phyloP scores from a whole-genome alignment of 2,888 invertebrate genomes.

The Agrochola circellaris region DNA sequence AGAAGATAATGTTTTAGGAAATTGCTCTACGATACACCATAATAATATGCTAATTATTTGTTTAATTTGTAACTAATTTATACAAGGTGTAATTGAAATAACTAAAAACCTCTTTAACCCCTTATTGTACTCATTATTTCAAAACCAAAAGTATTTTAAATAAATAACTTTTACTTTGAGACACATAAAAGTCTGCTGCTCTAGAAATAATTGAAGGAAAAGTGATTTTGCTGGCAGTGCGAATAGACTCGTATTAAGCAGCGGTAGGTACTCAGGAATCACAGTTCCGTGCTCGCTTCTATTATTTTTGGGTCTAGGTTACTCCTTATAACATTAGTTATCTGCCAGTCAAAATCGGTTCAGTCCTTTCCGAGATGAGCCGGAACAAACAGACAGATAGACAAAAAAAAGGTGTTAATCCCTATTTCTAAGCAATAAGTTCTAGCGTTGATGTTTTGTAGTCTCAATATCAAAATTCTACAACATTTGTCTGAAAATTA shows the following conservation, averaged over 20 bases:
- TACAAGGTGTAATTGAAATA: neutral
- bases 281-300: neutral
- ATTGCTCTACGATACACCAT: neutral
- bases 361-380: neutral
- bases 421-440: too few species aligned
- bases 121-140: neutral
- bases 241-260: neutral
- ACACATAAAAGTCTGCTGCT: neutral
- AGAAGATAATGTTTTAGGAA: conserved; percentile 11
- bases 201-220: neutral
- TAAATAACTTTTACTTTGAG: neutral
- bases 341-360: too few species aligned
- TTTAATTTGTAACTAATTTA: neutral
- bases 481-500: too few species aligned
- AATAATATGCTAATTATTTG: neutral
- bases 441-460: too few species aligned
- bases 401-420: too few species aligned
- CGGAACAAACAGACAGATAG: neutral
- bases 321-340: too few species aligned
- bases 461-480: too few species aligned
- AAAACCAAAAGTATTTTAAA: neutral
- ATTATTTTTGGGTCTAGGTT: too few species aligned
- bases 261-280: neutral
- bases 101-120: neutral
- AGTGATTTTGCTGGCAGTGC: neutral